These are phyloP conservation scores for Sphaerophoria taeniata DNA, from an alignment of 2,888 invertebrate genomes.

Conservation along the genomic window DNA sequence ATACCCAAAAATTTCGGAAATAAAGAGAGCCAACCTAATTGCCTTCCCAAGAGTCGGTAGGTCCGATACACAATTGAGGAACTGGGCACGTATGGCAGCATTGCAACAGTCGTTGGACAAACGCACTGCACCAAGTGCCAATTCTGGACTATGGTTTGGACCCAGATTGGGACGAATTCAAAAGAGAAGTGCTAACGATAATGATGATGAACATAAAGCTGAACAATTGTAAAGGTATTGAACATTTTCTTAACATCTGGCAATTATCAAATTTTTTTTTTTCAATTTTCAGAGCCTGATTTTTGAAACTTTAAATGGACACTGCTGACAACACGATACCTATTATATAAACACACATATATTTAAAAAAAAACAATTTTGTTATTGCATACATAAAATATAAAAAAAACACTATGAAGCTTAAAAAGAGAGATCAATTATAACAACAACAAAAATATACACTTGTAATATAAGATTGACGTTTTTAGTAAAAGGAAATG, in stretches of 20 bases:
- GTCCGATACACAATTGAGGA: slow-evolving; percentile 80
- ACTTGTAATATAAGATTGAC: slow-evolving; percentile 6
- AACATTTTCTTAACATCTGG: not conserved
- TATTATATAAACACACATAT: slow-evolving; percentile 1
- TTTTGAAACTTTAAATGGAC: not conserved
- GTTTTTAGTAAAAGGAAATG: not conserved
- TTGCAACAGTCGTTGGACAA: slow-evolving; percentile 81
- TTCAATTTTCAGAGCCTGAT: not conserved
- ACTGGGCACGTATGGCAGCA: slow-evolving; percentile 80
- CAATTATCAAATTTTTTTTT: not conserved
- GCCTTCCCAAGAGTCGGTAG: slow-evolving; percentile 83
- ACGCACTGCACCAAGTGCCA: slow-evolving; percentile 81
- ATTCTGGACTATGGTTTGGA: slow-evolving; percentile 87
- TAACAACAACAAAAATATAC: slow-evolving; percentile 1
- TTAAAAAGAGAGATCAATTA: slow-evolving; percentile 35
- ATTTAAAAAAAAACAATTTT: slow-evolving; percentile 1
- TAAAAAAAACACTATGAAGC: not conserved
- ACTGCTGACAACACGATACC: slow-evolving; percentile 20
- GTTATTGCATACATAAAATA: slow-evolving; percentile 2
- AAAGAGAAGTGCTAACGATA: slow-evolving; percentile 77
- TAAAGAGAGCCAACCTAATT: slow-evolving; percentile 82
- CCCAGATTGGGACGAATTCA: slow-evolving; percentile 86
- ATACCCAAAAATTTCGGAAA: slow-evolving; percentile 79
- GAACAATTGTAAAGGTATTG: slow-evolving; percentile 74
- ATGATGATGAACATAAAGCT: slow-evolving; percentile 65